A percentile compares a stretch with the other conserved stretches of the same genome.
Conservation (phyloP, 1,140 invertebrate genomes). For the Liolophura sinensis region DNA sequence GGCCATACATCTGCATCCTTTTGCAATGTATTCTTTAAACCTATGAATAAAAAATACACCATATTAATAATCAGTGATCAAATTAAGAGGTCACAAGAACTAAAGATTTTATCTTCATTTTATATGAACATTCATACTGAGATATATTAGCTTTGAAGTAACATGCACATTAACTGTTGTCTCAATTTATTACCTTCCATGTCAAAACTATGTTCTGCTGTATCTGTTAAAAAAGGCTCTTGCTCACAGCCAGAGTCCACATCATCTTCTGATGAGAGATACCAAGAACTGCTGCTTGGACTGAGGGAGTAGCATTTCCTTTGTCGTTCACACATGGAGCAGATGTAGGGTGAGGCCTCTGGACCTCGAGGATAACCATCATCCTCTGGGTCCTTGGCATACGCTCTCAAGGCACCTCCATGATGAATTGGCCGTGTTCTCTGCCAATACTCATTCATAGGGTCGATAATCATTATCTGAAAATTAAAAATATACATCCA, state of each 20-base stretch:
- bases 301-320: constrained; percentile 47
- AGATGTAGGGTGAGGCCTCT: constrained; percentile 32
- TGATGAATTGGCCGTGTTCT: constrained; percentile 49
- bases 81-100: background rate
- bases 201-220: constrained; percentile 31
- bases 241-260: background rate
- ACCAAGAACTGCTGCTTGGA: constrained; percentile 42
- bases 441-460: constrained; percentile 47
- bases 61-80: background rate
- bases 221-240: background rate
- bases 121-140: background rate
- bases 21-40: constrained; percentile 26
- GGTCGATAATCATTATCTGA: constrained; percentile 57
- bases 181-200: constrained; percentile 34
- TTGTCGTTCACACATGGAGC: constrained; percentile 35
- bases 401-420: constrained; percentile 51
- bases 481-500: constrained; percentile 6
- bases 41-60: constrained; percentile 15
- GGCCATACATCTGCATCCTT: constrained; percentile 22
- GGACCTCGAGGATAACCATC: constrained; percentile 49
- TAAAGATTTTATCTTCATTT: background rate
- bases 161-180: background rate
- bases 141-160: background rate
- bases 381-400: constrained; percentile 47
- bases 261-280: constrained; percentile 32